Conservation (phyloP, 1,140 invertebrate species). For the Lordiphosa mommai region DNA sequence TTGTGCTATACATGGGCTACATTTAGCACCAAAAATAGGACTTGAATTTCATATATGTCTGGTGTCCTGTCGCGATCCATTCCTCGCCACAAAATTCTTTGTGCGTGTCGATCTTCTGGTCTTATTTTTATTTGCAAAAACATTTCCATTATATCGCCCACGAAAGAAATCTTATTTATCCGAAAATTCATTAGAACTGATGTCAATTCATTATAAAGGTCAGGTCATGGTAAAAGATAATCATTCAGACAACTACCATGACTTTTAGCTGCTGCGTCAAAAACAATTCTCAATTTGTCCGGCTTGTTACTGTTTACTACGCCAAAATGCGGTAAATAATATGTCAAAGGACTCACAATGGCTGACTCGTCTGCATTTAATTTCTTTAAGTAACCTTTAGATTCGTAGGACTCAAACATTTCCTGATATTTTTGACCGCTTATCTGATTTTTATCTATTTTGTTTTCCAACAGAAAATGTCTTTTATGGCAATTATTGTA, state of each 20-base stretch:
- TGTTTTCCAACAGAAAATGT: background rate
- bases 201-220: too few species aligned
- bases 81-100: conserved; percentile 13
- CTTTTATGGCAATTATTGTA: conserved; percentile 2
- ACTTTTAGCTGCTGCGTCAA: too few species aligned
- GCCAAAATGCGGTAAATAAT: conserved; percentile 20
- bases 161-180: conserved; percentile 7
- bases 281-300: conserved; percentile 17
- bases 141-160: conserved; percentile 10
- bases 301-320: conserved; percentile 3
- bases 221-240: too few species aligned
- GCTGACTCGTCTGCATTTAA: background rate
- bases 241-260: too few species aligned
- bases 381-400: conserved; percentile 10
- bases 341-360: background rate
- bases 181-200: conserved; percentile 22
- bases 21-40: conserved; percentile 23
- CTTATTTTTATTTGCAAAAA: conserved; percentile 17
- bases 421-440: conserved; percentile 1
- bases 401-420: background rate
- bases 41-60: conserved; percentile 25
- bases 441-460: conserved; percentile 2
- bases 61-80: background rate
- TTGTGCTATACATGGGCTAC: conserved; percentile 15
- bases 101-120: background rate